Evolutionary conservation across 2,888 invertebrate genomes (phyloP), one percentile per base, ranked within the genome.

Genomic region (Sipha maydis): DNA sequence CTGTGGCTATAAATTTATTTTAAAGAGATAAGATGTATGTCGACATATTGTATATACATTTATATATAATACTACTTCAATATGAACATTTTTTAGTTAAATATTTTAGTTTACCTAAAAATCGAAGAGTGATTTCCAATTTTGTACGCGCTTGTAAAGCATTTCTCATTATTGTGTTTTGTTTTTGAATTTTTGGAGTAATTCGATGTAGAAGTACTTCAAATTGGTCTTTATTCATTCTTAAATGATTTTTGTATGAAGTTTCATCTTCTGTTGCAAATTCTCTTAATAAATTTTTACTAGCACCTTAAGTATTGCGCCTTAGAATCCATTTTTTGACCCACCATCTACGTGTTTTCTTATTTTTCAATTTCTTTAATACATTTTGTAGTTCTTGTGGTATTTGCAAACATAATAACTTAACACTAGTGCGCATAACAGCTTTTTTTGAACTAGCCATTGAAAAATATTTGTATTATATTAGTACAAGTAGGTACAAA

Each of bases 51-150:
- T n/a, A n/a, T n/a, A n/a, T n/a, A n/a, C n/a, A n/a, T n/a, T n/a
- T n/a, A n/a, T n/a, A n/a, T n/a, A n/a, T n/a, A n/a, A n/a, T n/a
- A n/a, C n/a, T n/a, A n/a, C n/a, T n/a, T n/a, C n/a, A n/a, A n/a
- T n/a, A n/a, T n/a, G n/a, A n/a, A n/a, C n/a, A n/a, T n/a, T n/a
- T n/a, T n/a, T n/a, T n/a, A n/a, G n/a, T n/a, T n/a, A n/a, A n/a
- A n/a, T n/a, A n/a, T 7, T 5, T 5, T 77, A 21, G 34, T 11
- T 79, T 79, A 8, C 25, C 79, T 79, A 79, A 61, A 7, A 25
- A 79, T 79, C 79, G 56, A 79, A 79, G 56, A 79, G 56, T 79
- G 34, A 79, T 79, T 56, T 79, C 9, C 79, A 79, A 79, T 34
- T 79, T 79, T 79, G 34, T 79, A 79, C 34, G 56, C 34, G 34